These are phyloP conservation scores for Metalampra italica DNA, from an alignment of 2,888 invertebrate genomes.

Conservation along the genomic window DNA sequence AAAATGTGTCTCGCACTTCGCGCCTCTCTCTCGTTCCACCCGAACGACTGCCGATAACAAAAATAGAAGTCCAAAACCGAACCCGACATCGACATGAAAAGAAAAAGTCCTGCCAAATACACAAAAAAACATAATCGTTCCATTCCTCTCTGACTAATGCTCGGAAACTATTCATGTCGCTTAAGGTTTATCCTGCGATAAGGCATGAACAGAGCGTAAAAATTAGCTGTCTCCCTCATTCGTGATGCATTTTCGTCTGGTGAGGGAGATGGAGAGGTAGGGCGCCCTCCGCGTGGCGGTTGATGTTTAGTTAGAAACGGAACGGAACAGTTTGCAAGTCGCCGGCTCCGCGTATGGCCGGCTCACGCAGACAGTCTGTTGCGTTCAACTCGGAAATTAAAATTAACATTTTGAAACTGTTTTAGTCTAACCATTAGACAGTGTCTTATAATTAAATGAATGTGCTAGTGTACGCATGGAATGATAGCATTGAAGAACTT, in stretches of 20 bases:
- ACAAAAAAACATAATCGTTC: constrained; percentile 61
- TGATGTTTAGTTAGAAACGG: constrained; percentile 65
- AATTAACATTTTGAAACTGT: constrained; percentile 51
- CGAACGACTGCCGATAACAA: constrained; percentile 43
- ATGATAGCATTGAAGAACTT: constrained; percentile 44
- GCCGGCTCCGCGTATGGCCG: constrained; percentile 72
- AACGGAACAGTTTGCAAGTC: constrained; percentile 75
- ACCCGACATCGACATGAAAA: constrained; percentile 38
- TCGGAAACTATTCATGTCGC: constrained; percentile 68
- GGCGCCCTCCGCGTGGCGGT: constrained; percentile 69
- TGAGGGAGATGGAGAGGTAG: constrained; percentile 69
- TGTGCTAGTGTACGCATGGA: constrained; percentile 73
- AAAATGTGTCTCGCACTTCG: constrained; percentile 12
- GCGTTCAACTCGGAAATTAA: constrained; percentile 64
- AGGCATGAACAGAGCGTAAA: constrained; percentile 51
- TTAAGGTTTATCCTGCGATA: constrained; percentile 73
- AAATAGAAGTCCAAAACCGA: constrained; percentile 59
- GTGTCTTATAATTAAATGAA: constrained; percentile 70
- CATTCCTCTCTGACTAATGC: constrained; percentile 67
- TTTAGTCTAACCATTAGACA: constrained; percentile 53
- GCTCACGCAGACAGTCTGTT: constrained; percentile 62
- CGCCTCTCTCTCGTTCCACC: constrained; percentile 31
- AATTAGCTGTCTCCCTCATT: constrained; percentile 47
- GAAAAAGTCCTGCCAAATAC: constrained; percentile 70
- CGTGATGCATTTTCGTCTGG: constrained; percentile 35